Evolutionary conservation across 2,888 invertebrate genomes (phyloP), one percentile per base, ranked within the genome.

Genomic region (Buathra laborator): DNA sequence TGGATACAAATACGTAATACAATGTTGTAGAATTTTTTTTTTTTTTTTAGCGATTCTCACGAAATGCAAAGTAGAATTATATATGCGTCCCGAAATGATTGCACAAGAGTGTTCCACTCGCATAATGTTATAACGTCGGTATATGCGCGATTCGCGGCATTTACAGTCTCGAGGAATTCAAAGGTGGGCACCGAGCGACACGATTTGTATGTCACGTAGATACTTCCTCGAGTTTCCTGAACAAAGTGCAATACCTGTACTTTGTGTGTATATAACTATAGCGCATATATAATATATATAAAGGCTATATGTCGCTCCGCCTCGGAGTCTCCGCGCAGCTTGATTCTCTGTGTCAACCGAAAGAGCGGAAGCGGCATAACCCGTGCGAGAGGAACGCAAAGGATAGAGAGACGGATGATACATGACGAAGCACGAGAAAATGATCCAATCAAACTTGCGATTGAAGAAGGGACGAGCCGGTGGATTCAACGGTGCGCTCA

Each of bases 371-470:
- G 29, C 37, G 32, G 43, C 46, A 64, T 66, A 64, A 16, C 9
- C 9, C 2, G 53, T 9, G 24, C 56, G 12, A 56, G 72, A 29
- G 53, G 46, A 9, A 53, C 14, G 44, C 24, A 62, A 62, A 43
- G 29, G 16, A 48, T 5, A 29, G 46, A 46, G 37, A 29, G 64
- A 75, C 24, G 53, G 46, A 44, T 19, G 37, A 14, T 9, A n/a
- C 19, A 43, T 29, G 24, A 53, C 16, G 71, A 71, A 81, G 56
- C 76, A 43, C 59, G 77, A 84, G 77, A 84, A 84, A 84, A 84
- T 81, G 74, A 84, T 81, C 81, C 84, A 84, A 84, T 84, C 81
- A 84, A 84, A 84, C 67, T 81, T 77, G 71, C 81, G 74, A 84
- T 84, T 78, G 84, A 74, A 56, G 44, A 77, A 24, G 66, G 68